These are phyloP conservation scores for Drosophila littoralis DNA, from an alignment of 1,140 invertebrate genomes.

Conservation along the genomic window DNA sequence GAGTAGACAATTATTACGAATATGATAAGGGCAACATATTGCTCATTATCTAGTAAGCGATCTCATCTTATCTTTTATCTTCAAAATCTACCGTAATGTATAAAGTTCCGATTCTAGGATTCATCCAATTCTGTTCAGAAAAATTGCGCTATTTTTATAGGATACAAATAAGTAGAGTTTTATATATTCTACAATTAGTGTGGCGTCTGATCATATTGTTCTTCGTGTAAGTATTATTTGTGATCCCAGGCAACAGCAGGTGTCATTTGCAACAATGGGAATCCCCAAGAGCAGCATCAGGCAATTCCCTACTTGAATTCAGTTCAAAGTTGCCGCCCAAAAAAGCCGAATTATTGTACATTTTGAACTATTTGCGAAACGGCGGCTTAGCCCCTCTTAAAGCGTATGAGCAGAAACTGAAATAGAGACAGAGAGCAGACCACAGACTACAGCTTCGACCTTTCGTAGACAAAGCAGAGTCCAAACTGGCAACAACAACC, in stretches of 20 bases:
- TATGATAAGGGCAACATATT: too few relatives aligned
- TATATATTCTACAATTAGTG: too few relatives aligned
- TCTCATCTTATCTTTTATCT: too few relatives aligned
- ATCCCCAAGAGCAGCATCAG: constrained; percentile 5
- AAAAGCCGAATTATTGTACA: constrained; percentile 19
- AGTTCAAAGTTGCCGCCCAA: constrained; percentile 38
- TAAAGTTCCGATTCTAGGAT: too few relatives aligned
- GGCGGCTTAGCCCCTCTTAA: constrained; percentile 21
- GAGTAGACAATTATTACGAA: too few relatives aligned
- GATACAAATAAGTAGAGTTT: background rate
- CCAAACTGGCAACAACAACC: constrained; percentile 73
- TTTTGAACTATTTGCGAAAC: constrained; percentile 42
- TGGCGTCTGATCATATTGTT: too few relatives aligned
- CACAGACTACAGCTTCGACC: constrained; percentile 73
- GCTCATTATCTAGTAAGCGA: too few relatives aligned
- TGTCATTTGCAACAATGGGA: constrained; percentile 5
- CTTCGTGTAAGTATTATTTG: background rate
- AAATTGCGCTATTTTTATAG: background rate
- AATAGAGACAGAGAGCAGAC: constrained; percentile 57
- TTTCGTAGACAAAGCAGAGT: constrained; percentile 81
- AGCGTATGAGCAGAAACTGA: constrained; percentile 28
- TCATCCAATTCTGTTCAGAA: too few relatives aligned
- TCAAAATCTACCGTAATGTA: too few relatives aligned
- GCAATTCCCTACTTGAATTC: constrained; percentile 8
- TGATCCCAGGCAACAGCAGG: constrained; percentile 10